Conservation (phyloP, 2,888 invertebrate genomes). For the Syrista parreyssii region DNA sequence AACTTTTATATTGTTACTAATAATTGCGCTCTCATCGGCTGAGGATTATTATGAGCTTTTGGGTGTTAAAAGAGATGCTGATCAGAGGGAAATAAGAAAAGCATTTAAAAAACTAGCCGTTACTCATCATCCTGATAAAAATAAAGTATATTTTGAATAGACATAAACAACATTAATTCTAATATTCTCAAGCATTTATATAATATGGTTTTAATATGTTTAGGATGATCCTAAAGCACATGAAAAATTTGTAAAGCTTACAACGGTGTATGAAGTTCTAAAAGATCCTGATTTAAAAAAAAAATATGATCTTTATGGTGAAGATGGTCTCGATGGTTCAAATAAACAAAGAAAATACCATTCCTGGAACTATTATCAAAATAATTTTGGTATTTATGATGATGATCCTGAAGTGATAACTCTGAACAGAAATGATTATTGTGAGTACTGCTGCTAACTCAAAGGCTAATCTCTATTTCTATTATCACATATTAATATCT, state of each 20-base stretch:
- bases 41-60: constrained; percentile 77
- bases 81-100: constrained; percentile 77
- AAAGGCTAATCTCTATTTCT: background rate
- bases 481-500: background rate
- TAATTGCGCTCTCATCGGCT: constrained; percentile 36
- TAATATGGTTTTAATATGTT: constrained; percentile 31
- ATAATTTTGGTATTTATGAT: constrained; percentile 87
- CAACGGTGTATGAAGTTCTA: constrained; percentile 86
- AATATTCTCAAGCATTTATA: background rate
- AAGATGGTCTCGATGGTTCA: constrained; percentile 74
- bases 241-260: constrained; percentile 81
- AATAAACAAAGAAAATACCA: constrained; percentile 77
- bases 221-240: constrained; percentile 81
- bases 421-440: constrained; percentile 79
- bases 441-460: constrained; percentile 67
- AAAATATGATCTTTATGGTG: constrained; percentile 84
- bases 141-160: constrained; percentile 65
- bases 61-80: constrained; percentile 75
- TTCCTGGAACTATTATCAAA: constrained; percentile 83
- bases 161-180: background rate
- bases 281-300: constrained; percentile 84
- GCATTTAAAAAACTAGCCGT: constrained; percentile 84
- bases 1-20: constrained; percentile 24
- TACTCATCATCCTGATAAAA: constrained; percentile 82
- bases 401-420: constrained; percentile 86